Percentiles rank a stretch among this genome's conserved stretches.
These are phyloP conservation scores for Aegithalos caudatus DNA, from an alignment of 2,113 vertebrate species.

Conservation along the genomic window DNA sequence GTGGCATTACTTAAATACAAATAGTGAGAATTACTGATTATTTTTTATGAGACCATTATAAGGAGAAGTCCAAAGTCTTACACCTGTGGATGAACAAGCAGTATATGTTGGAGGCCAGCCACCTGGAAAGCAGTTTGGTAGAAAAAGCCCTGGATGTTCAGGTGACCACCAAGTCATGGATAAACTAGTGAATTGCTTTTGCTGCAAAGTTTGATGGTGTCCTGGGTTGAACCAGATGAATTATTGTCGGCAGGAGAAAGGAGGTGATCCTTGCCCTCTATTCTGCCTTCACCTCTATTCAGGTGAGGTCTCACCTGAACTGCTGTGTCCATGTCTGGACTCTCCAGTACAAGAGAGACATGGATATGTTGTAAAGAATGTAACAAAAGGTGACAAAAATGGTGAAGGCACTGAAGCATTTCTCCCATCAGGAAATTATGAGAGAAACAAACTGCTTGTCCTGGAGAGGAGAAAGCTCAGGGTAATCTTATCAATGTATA, in stretches of 20 bases:
- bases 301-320: not conserved
- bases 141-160: not conserved
- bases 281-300: no score
- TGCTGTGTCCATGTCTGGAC: not conserved
- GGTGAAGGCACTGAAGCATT: not conserved
- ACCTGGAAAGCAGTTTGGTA: not conserved
- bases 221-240: not conserved
- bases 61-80: not conserved
- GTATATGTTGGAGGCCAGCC: not conserved
- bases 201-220: not conserved
- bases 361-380: not conserved
- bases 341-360: not conserved
- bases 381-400: not conserved
- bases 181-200: not conserved
- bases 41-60: fast-evolving
- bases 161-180: not conserved
- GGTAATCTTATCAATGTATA: not conserved
- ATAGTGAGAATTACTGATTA: not conserved
- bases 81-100: not conserved
- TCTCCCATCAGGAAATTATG: not conserved
- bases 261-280: not conserved
- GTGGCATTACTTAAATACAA: not conserved
- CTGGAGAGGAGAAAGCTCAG: not conserved
- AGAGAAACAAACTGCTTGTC: not conserved
- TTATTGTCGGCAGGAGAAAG: not conserved